Evolutionary conservation across 2,797 vertebrate genomes (phyloP), one percentile per base, ranked within the genome.

Genomic region (Lacerta agilis): DNA sequence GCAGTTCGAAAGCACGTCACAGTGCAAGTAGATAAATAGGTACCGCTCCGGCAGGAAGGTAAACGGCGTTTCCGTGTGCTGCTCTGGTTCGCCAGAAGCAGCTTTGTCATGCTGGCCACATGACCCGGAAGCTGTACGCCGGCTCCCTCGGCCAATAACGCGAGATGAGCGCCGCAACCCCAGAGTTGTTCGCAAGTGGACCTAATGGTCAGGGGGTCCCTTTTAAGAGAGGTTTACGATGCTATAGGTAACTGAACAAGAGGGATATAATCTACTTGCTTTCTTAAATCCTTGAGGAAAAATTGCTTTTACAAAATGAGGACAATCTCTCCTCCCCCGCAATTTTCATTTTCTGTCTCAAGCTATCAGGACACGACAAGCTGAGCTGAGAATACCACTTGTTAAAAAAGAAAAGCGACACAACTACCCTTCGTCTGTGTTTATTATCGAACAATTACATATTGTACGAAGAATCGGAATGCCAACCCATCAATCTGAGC

Each of bases 371-470:
- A 15, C 49, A 55, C 13, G 49, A 23, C 45, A 87, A 88, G 15
- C 11, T 13, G 13, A 88, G 15, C 11, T 13, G 13, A 8, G 20
- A 89, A 92, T 41, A 64, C 36, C 87, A 84, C 6, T 79, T 90
- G 80, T 9, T 79, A 90, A 77, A 87, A 7, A 8, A 15, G 49
- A 55, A 55, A 55, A 55, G 49, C 49, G 49, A 55, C 49, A 79
- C 49, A 91, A 29, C 15, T 75, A 17, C 0, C 88, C 49, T 90
- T 91, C 71, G 71, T 79, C 67, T n/a, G 83, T 91, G 67, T 86
- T 91, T 90, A 76, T 73, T 87, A 88, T 83, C 58, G 69, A 92
- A 93, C 20, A 87, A 88, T 41, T 89, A 36, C 45, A 91, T 86
- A 82, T 86, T 89, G 66, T 38, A 85, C 36, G 55, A 85, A 92